Evolutionary conservation across 2,888 invertebrate genomes (phyloP), one percentile per base, ranked within the genome.

Genomic region (Galeopsomyia nigrocyanea): DNA sequence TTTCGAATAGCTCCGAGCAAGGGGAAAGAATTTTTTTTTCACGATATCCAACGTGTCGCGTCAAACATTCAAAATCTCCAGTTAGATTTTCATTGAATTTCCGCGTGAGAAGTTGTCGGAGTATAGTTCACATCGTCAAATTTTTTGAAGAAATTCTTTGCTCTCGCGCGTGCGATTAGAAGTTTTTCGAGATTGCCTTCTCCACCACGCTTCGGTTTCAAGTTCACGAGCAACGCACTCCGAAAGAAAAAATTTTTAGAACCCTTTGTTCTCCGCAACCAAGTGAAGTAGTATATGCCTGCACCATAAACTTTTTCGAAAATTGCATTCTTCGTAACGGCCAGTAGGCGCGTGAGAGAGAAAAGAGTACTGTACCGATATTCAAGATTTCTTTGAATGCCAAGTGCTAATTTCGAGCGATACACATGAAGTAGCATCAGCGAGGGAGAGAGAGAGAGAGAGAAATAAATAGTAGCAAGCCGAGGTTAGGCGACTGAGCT

Each of bases 81-180:
- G 19, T 53, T 60, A 67, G 68, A 74, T 67, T 55, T 68, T 64
- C 17, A 39, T 39, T 13, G 7, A 13, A 39, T 39, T 39, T 39
- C 7, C 5, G 39, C 13, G 39, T 39, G 39, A 39, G 13, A 39
- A 39, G 39, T 39, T 9, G 39, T 1, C 39, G 58, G 13, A 49
- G 26, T 68, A 19, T 26, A 17, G 53, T 53, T 73, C 73, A 49
- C 69, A 66, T 62, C 73, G 55, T 67, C 66, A 63, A 74, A 70
- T 58, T 70, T 74, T n/a, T n/a, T n/a, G 49, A 21, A 53, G 58
- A 64, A 58, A 62, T 69, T 21, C 19, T 13, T 56, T 22, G 17
- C 22, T 21, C 55, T 68, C 50, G 16, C 31, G 22, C 31, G 56
- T 22, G 53, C 53, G 57, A 51, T 57, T 39, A 22, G 50, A 17